Base-by-base conservation (phyloP, 2,888 invertebrate species). In the Xanthia icteritia region DNA sequence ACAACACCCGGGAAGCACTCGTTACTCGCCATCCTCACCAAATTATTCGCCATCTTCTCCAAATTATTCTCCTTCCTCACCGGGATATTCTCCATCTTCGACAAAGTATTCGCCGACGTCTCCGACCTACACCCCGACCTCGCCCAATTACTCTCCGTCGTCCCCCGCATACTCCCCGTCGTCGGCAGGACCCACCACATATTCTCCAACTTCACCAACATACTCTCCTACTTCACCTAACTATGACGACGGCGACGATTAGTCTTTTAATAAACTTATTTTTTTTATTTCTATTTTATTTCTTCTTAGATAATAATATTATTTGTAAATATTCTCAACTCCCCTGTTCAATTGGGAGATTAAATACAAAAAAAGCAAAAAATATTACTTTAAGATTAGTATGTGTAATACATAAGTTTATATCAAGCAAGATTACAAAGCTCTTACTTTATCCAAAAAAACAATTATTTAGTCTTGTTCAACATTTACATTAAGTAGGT, bases 81-180 rank as follows among this genome's bases (percentile, higher is more conserved):
- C 98, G 1, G 97, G 97, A 89, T 98, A 98, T 93, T 98, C 98
- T 0, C 98, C 98, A 4, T 97, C 98, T 64, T 98, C 98, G 83
- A 98, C 98, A 13, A 98, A 98, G 91, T 98, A 98, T 94, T 98
- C 98, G 71, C 98, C 98, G 0, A 97, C 98, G 61, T 98, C 98
- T 73, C 98, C 98, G 0, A 97, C 97, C 51, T 99, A 98, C 92
- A 98, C 98, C 0, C 98, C 98, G 0, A 98, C 98, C 2, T 98
- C 98, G 17, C 98, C 98, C 0, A 98, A 98, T 86, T 98, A 98
- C 88, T 98, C 98, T 0, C 98, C 98, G 0, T 98, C 98, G 0
- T 97, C 97, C 67, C 98, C 98, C 0, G 98, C 98, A 69, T 98
- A 98, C 88, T 98, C 98, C n/a, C 98, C 98, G 27, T 97, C 98